Evolutionary conservation across 2,113 vertebrate species (phyloP), one percentile per base, ranked within the genome.

Genomic region (Larimichthys polyactis): DNA sequence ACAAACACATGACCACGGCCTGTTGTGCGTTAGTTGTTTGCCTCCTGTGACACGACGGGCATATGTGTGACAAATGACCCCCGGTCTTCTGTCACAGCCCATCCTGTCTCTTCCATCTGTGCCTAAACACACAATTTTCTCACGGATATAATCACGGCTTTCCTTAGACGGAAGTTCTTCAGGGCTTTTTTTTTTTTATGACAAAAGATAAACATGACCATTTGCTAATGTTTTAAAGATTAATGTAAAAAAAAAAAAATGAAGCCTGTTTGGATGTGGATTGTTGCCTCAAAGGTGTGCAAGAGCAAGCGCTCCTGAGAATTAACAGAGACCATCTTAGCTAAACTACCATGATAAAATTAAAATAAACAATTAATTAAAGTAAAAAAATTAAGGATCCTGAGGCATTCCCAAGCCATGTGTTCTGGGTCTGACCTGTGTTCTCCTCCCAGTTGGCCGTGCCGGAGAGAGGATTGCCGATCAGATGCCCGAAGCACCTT

Each of bases 61-160:
- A 75, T 90, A 83, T 87, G 87, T 89, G 86, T 89, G 90, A 93
- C 92, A 92, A 85, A 90, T 91, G 91, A 89, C 89, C 89, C 27
- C 24, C 7, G 70, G 52, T 78, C 63, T 70, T 43, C 64, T 55
- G 77, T 40, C 60, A 67, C 49, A 55, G 68, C 72, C 16, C 27
- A 52, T 62, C 7, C 19, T 46, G 27, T 17, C 6, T 67, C 29
- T 40, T 75, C 51, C 68, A 54, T 49, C 54, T 69, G 16, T 44
- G 59, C n/a, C 7, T 32, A 20, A 59, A 75, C 14, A 32, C 11
- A 57, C 24, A 15, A 20, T 14, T 22, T 46, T 14, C 40, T 46
- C 9, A 11, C 32, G 14, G 11, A 57, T 63, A 20, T 15, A 44
- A 4, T 6, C 22, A 5, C n/a, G 55, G 11, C 5, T 29, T 46